phyloP scores from a whole-genome alignment of 2,797 vertebrate species.

The Enteromius thamalakanensis region DNA sequence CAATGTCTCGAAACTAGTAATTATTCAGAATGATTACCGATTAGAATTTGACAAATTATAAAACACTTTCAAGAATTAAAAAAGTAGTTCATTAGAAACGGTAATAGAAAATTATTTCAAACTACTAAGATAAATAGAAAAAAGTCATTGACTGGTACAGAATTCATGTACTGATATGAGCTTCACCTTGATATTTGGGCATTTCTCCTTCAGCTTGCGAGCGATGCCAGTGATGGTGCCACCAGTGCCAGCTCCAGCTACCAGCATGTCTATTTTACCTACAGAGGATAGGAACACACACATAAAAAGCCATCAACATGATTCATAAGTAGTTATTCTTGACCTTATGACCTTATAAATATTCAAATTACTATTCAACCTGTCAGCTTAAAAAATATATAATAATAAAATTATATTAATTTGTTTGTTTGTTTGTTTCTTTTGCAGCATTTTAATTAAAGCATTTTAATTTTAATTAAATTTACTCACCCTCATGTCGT shows the following conservation, averaged over 20 bases:
- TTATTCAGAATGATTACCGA: background rate
- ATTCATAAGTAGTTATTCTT: background rate
- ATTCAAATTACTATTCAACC: background rate
- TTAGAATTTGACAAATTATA: background rate
- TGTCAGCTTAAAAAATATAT: background rate
- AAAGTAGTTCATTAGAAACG: background rate
- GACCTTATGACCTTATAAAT: background rate
- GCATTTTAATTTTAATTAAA: too few species aligned
- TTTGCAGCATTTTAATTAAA: background rate
- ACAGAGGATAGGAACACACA: conserved; percentile 17
- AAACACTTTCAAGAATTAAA: background rate
- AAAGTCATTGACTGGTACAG: background rate
- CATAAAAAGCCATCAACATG: background rate
- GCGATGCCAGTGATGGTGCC: conserved; percentile 95
- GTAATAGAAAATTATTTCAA: background rate
- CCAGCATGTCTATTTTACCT: conserved; percentile 96
- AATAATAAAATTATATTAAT: background rate
- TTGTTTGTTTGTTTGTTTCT: too few species aligned
- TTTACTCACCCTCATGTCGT: too few species aligned
- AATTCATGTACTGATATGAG: background rate
- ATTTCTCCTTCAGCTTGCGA: conserved; percentile 94
- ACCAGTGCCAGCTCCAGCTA: conserved; percentile 90
- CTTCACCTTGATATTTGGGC: conserved; percentile 87
- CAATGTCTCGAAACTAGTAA: background rate
- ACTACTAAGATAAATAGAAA: background rate